phyloP scores from a whole-genome alignment of 2,113 vertebrate genomes.

The Laticauda colubrina region DNA sequence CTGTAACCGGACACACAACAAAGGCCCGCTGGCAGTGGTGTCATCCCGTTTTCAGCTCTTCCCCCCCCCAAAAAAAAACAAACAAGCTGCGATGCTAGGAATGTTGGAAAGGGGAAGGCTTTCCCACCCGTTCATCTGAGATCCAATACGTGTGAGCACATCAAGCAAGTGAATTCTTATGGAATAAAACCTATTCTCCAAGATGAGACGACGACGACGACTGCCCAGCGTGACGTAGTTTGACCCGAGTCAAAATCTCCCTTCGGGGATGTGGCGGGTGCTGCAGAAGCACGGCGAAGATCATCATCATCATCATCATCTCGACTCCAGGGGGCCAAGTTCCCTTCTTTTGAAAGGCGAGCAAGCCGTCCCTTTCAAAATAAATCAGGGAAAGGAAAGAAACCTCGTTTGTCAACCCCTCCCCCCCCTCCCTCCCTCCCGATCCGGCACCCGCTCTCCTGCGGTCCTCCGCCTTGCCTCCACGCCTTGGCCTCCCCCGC shows the following conservation, averaged over 20 bases:
- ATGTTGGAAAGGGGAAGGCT: not conserved
- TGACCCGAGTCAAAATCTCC: too few species aligned
- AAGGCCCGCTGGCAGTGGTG: not conserved
- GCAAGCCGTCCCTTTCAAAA: not conserved
- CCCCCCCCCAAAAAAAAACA: too few species aligned
- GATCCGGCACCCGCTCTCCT: not conserved
- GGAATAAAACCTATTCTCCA: not conserved
- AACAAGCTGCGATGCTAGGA: not conserved
- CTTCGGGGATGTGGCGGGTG: not conserved
- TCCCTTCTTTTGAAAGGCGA: not conserved
- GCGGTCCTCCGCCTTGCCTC: not conserved
- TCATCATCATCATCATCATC: not conserved
- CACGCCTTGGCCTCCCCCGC: slow-evolving; percentile 34
- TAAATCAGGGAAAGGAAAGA: not conserved
- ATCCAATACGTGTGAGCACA: not conserved
- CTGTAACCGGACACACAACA: not conserved
- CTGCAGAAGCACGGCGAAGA: not conserved
- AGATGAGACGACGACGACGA: not conserved
- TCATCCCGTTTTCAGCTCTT: not conserved
- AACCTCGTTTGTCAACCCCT: not conserved
- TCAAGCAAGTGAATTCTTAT: not conserved
- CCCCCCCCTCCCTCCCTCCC: not conserved
- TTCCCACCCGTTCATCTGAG: not conserved
- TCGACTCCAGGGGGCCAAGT: not conserved
- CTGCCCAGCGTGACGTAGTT: not conserved